Evolutionary conservation across 2,888 invertebrate genomes (phyloP), one percentile per base, ranked within the genome.

Genomic region (Dermolepida albohirtum): DNA sequence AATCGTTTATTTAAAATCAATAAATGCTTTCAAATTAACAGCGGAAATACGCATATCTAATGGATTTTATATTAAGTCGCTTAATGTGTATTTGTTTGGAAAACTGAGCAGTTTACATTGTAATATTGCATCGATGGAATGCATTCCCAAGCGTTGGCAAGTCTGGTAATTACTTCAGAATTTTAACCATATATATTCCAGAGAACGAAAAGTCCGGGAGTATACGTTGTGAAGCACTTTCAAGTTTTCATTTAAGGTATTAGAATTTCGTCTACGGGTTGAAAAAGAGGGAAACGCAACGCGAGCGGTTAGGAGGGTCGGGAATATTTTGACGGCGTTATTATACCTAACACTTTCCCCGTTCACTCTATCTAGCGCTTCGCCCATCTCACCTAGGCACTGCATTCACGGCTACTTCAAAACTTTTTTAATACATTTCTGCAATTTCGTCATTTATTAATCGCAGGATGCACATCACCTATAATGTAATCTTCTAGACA

Each of bases 161-260:
- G 47, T 59, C 69, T 73, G 66, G 72, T 72, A 72, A 72, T 72
- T 72, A 72, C 70, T 72, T 70, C 67, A 70, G 66, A 66, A 66
- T 66, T 71, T 68, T 71, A 64, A 68, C 68, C 63, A 71, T 71
- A 71, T 22, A 22, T 70, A 70, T 70, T 72, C 69, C 54, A 29
- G 49, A 29, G 54, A 70, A 55, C 57, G 64, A 66, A 68, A 66
- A 66, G 57, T 47, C 66, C 16, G 12, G 14, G 47, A 47, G 5
- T 16, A 57, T 22, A 27, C 22, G 67, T n/a, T n/a, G 4, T 22
- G 57, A 69, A 70, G 67, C 54, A 68, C 67, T 72, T 50, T 43
- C 34, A 50, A 52, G 59, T 59, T 52, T 57, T 67, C 64, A 51
- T 66, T 66, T 66, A 66, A 66, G 57, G 57, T 66, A 66, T 66